Evolutionary conservation across 2,797 vertebrate genomes (phyloP), one percentile per base, ranked within the genome.

Genomic region (Sebastes matsubarae): DNA sequence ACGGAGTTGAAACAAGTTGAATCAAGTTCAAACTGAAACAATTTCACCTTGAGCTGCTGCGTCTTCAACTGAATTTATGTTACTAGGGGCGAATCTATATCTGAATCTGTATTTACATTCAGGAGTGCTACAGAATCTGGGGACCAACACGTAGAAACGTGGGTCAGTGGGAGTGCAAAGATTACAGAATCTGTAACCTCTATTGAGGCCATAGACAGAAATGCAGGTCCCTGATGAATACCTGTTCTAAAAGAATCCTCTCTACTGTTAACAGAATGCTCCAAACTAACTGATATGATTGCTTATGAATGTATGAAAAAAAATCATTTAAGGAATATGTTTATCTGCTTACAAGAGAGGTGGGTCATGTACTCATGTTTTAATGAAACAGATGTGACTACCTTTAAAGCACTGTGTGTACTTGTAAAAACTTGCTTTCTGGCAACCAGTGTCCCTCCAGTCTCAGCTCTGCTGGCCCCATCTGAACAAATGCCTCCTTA

Each of bases 381-480:
- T 29, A 12, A 24, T 67, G 7, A 32, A 42, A 59, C 69, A 68
- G 75, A 69, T 50, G 22, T 36, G 42, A 66, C 55, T 22, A 3
- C 18, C 46, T 42, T 54, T 24, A 27, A 10, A 60, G 20, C 16
- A 3, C n/a, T 7, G 27, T 22, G 34, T 34, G 59, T 7, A 54
- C 73, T 16, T 72, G 68, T 61, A 46, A 55, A 32, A 73, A 77
- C 80, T 68, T 72, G 61, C 30, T 9, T 24, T 64, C 7, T 34
- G 22, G 8, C 54, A 59, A 10, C 68, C 8, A 5, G 4, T 30
- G 55, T 29, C 42, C 60, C 57, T 63, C 58, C 75, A 46, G 18
- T 77, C 61, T 29, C 13, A 32, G 20, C 27, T 29, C n/a, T 4
- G 27, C 65, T 20, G 24, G 4, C 38, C 4, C 59, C 13, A 36